These are phyloP conservation scores for Hippocampus guttulatus DNA, from an alignment of 2,113 vertebrate genomes.

Conservation along the genomic window DNA sequence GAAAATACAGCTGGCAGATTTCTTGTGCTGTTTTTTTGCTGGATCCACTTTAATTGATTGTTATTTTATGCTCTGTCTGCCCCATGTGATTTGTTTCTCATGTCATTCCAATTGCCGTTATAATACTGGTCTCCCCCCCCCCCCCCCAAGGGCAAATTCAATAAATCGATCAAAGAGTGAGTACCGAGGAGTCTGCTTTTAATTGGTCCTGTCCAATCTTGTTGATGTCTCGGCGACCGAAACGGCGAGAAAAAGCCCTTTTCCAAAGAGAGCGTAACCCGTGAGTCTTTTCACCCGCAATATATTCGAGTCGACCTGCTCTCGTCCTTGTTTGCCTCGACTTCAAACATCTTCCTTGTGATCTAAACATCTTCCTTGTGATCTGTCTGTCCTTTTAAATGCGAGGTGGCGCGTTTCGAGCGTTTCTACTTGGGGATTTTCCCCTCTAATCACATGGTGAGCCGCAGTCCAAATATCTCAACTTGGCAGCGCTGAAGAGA, in stretches of 20 bases:
- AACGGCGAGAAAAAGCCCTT: neutral
- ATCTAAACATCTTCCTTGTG: neutral
- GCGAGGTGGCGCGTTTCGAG: neutral
- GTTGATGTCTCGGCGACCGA: neutral
- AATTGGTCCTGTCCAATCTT: neutral
- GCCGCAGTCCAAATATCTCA: conserved; percentile 1
- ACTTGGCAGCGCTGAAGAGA: neutral
- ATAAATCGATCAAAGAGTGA: neutral
- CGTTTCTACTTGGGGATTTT: neutral
- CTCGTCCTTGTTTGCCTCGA: neutral
- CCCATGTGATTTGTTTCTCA: neutral
- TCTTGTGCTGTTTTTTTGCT: neutral
- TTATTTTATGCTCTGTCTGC: neutral
- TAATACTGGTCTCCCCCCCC: neutral
- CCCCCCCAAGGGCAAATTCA: neutral
- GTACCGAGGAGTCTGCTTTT: neutral
- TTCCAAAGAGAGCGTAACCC: neutral
- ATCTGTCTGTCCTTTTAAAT: neutral
- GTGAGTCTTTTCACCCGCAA: conserved; percentile 21
- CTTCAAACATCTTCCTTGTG: neutral
- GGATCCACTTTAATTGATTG: neutral
- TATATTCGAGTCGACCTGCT: neutral
- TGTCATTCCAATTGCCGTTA: neutral
- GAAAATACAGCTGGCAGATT: neutral
- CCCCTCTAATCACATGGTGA: neutral